Conservation (phyloP, 2,797 vertebrate genomes). For the Valencia hispanica region DNA sequence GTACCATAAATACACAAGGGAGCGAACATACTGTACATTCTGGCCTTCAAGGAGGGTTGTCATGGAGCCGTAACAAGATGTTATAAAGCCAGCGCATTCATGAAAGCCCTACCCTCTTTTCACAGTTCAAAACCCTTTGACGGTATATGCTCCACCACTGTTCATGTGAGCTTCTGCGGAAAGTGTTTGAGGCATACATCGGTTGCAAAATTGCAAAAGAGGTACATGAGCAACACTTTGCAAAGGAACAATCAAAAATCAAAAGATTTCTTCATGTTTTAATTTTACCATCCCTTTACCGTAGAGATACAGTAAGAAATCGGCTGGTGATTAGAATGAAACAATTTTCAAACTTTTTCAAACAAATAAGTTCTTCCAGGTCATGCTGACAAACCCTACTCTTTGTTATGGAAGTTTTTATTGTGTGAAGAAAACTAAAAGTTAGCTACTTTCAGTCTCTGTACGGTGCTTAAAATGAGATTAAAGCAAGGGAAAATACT, state of each 20-base stretch:
- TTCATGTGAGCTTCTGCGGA: background rate
- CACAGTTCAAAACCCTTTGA: slow-evolving; percentile 66
- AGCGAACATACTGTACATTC: slow-evolving; percentile 21
- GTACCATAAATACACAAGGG: slow-evolving; percentile 18
- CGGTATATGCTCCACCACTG: slow-evolving; percentile 6
- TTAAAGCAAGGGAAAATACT: no score
- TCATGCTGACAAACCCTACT: background rate
- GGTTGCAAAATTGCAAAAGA: slow-evolving; percentile 21
- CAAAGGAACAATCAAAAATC: slow-evolving; percentile 30
- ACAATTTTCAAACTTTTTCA: background rate
- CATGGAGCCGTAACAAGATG: slow-evolving; percentile 63
- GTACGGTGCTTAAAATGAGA: no score
- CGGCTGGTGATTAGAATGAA: background rate
- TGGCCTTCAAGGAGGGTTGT: slow-evolving; percentile 72
- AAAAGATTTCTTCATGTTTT: background rate
- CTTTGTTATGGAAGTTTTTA: background rate
- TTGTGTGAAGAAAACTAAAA: background rate
- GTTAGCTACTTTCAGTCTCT: no score
- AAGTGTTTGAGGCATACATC: background rate
- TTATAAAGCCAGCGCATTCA: slow-evolving; percentile 69
- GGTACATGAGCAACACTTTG: slow-evolving; percentile 27
- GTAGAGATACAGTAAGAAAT: background rate
- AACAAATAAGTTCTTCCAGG: background rate
- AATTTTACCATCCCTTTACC: background rate
- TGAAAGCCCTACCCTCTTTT: slow-evolving; percentile 63